phyloP scores from a whole-genome alignment of 1,140 invertebrate species.

The Ectropis grisescens region DNA sequence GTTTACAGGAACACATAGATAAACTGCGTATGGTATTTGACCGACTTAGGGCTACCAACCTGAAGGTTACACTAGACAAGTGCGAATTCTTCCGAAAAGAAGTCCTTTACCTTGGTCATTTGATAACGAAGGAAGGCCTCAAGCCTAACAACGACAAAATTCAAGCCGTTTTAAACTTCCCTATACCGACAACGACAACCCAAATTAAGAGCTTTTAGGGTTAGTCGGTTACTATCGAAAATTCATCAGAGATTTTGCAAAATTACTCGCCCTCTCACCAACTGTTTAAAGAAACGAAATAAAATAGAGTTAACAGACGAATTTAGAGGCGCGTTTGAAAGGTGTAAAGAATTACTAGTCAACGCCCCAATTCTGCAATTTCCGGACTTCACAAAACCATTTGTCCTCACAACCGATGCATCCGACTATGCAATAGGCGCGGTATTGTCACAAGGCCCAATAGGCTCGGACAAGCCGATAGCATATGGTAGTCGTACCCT shows the following conservation, averaged over 20 bases:
- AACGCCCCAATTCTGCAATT: constrained; percentile 19
- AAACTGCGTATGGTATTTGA: constrained; percentile 7
- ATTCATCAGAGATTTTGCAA: constrained; percentile 26
- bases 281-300: constrained; percentile 13
- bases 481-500: constrained; percentile 17
- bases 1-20: constrained; percentile 11
- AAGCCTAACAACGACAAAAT: constrained; percentile 16
- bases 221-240: constrained; percentile 33
- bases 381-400: constrained; percentile 14
- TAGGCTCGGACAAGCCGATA: constrained; percentile 15
- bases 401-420: constrained; percentile 19
- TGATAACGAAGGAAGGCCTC: constrained; percentile 10
- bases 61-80: constrained; percentile 10
- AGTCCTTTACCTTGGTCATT: constrained; percentile 9
- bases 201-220: constrained; percentile 21
- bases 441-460: constrained; percentile 12
- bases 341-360: constrained; percentile 16
- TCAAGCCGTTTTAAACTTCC: constrained; percentile 10
- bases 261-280: constrained; percentile 21
- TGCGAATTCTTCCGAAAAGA: constrained; percentile 7
- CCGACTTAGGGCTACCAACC: constrained; percentile 4
- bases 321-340: constrained; percentile 14
- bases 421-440: constrained; percentile 14
- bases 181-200: constrained; percentile 6
- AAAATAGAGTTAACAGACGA: constrained; percentile 8